Evolutionary conservation across 2,113 vertebrate genomes (phyloP).

Genomic region (Crotophaga sulcirostris): DNA sequence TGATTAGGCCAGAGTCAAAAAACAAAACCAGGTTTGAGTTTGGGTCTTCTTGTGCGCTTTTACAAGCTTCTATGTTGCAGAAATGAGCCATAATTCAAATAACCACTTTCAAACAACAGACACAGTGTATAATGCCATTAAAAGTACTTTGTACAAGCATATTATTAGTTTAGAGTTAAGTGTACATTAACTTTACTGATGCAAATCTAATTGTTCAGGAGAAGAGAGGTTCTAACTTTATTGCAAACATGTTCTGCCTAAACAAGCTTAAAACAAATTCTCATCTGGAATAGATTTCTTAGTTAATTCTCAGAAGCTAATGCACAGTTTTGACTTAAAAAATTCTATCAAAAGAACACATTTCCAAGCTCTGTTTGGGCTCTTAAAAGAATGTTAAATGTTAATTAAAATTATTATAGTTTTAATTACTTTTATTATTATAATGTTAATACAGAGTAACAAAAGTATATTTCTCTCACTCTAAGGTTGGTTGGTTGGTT

Average conservation of each 20-base stretch:
- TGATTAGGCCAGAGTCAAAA: conserved; percentile 56
- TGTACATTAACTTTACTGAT: background rate
- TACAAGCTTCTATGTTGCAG: conserved; percentile 4
- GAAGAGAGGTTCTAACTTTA: background rate
- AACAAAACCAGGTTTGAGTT: conserved; percentile 27
- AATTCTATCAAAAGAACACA: background rate
- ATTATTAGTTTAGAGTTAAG: conserved; percentile 14
- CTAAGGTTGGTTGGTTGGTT: background rate
- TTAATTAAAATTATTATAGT: background rate
- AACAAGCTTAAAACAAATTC: background rate
- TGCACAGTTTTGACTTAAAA: background rate
- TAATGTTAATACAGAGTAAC: background rate
- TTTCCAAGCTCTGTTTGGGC: background rate
- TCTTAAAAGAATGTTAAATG: background rate
- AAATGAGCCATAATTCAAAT: conserved; percentile 34
- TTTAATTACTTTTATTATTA: background rate
- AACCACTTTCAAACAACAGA: background rate
- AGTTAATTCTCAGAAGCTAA: background rate
- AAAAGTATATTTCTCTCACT: background rate
- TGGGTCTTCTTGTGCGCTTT: background rate
- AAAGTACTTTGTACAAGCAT: conserved; percentile 12
- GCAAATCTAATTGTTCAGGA: conserved; percentile 14
- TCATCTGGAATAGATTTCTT: background rate
- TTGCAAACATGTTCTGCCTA: background rate
- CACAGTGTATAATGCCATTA: conserved; percentile 3